Evolutionary conservation across 2,113 vertebrate species (phyloP).

Genomic region (Mustelus asterias): DNA sequence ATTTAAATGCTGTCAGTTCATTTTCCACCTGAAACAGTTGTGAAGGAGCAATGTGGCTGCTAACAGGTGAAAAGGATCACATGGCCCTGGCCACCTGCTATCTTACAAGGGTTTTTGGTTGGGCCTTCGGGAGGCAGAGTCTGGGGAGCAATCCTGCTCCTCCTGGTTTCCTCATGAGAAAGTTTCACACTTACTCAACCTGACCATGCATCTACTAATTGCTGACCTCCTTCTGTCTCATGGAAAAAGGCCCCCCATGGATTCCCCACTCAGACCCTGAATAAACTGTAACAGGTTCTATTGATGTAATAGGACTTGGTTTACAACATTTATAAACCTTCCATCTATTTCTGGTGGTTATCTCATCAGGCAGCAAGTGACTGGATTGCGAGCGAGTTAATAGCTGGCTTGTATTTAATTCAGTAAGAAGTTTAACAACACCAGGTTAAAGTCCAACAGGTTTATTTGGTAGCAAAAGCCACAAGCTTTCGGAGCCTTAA

Average conservation of each 20-base stretch:
- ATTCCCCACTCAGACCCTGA: neutral
- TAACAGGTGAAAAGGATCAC: neutral
- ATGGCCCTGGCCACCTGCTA: too few relatives aligned
- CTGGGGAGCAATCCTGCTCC: neutral
- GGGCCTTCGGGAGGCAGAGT: neutral
- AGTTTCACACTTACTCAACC: neutral
- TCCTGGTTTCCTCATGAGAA: neutral
- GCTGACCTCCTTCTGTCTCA: neutral
- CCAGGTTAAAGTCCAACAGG: too few relatives aligned
- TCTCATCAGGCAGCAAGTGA: neutral
- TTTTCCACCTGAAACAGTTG: neutral
- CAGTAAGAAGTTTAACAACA: too few relatives aligned
- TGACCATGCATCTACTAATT: neutral
- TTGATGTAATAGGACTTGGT: neutral
- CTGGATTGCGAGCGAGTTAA: neutral
- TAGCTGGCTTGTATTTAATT: neutral
- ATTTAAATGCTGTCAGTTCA: too few relatives aligned
- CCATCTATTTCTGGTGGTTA: neutral
- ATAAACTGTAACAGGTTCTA: neutral
- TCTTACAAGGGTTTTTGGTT: neutral
- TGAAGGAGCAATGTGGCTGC: neutral
- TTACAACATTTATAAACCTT: neutral
- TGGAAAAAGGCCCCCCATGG: too few relatives aligned
- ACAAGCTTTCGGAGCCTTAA: too few relatives aligned
- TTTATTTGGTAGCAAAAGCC: too few relatives aligned